Base-by-base conservation (phyloP, 2,113 vertebrate genomes). In the Naja naja region DNA sequence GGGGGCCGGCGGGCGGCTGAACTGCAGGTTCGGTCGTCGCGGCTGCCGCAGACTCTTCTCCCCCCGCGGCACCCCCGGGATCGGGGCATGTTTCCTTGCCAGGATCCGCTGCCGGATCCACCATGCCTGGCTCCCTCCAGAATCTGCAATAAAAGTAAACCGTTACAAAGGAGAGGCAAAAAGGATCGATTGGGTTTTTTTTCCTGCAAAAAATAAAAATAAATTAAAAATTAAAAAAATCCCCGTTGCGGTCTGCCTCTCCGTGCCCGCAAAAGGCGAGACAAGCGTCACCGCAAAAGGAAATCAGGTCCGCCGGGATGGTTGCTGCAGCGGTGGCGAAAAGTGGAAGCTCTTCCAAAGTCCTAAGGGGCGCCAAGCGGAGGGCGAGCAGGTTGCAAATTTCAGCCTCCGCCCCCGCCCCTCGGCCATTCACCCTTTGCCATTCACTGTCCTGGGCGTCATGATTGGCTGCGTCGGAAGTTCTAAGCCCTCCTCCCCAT, bases 11-110 rank as follows among this genome's bases (percentile, higher is more conserved):
- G 9, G 49, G 22, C 54, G 54, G 54, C 34, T 39, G 20, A 52
- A 96, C 9, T 1, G 86, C 96, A 30, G 81, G 81, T 30, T 30
- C 23, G 1, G 60, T 23, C 4, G 54, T n/a, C 3, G 91, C 25
- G n/a, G 87, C 90, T 20, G 85, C 14, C 52, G 39, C 23, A 74
- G 56, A 49, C 0, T 85, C 91, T 34, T 90, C 93, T 0, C 96
- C 94, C 85, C 97, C 94, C 74, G 95, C 95, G 23, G 96, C 94
- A 0, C 89, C 97, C 88, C 95, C 96, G 1, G 97, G 56, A n/a
- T 96, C 96, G 94, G 96, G 96, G 92, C 96, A 95, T 95, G 97
- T 97, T 58, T n/a, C 97, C 94, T 97, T 96, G 94, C 97, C 97
- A 89, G 98, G 97, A 43, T 96, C 96, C 87, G 98, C 98, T 45